These are phyloP conservation scores for Heliopora coerulea DNA, from an alignment of 92 coral and sea anemone species.

Conservation along the genomic window DNA sequence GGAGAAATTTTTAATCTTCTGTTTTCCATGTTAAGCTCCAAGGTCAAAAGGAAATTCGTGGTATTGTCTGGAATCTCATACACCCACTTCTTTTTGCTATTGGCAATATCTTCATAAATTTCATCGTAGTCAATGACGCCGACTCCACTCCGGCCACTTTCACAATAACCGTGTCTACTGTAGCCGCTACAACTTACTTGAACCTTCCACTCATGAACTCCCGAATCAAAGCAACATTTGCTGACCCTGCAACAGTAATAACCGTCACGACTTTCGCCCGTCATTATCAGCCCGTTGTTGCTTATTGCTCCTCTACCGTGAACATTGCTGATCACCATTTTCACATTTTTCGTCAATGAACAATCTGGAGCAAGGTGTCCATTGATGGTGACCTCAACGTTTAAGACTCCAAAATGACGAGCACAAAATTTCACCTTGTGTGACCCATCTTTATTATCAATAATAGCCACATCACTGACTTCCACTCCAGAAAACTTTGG, in stretches of 20 bases:
- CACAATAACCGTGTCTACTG: not conserved
- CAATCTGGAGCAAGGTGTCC: constrained; percentile 20
- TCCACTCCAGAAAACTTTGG: constrained; percentile 9
- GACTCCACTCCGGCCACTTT: not conserved
- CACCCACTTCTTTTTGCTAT: constrained; percentile 2
- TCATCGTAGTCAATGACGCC: constrained; percentile 18
- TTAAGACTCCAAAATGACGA: not conserved
- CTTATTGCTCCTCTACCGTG: constrained; percentile 8
- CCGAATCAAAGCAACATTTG: no score
- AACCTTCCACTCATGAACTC: not conserved
- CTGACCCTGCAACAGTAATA: not conserved
- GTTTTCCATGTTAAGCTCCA: not conserved
- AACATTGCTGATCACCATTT: not conserved
- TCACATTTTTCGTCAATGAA: not conserved
- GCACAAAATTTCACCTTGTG: not conserved
- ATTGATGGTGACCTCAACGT: constrained; percentile 13
- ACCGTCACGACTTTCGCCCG: constrained; percentile 19
- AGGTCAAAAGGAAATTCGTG: not conserved
- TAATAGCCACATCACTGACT: not conserved
- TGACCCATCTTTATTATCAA: constrained; percentile 2
- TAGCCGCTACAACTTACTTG: not conserved
- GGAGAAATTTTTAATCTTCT: not conserved
- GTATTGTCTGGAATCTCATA: not conserved
- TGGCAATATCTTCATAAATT: constrained; percentile 1
- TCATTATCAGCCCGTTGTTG: not conserved